These are phyloP conservation scores for Sinocyclocheilus anshuiensis DNA, from an alignment of 2,113 vertebrate species.

Conservation along the genomic window DNA sequence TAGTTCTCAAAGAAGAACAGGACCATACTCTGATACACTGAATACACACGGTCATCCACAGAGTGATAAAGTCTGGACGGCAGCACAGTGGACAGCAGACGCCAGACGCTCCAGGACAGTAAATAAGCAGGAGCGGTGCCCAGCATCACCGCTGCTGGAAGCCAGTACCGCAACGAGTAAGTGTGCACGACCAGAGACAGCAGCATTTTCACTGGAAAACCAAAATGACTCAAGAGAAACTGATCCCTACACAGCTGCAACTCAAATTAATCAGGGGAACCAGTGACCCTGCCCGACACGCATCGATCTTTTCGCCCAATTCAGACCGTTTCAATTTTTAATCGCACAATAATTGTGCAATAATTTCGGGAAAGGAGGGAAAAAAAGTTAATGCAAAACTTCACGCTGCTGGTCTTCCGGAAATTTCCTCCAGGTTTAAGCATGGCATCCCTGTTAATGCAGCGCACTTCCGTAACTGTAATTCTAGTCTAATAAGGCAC, in stretches of 20 bases:
- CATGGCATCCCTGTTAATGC: neutral
- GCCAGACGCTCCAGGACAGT: constrained; percentile 87
- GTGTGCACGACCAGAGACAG: constrained; percentile 93
- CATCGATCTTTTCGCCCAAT: neutral
- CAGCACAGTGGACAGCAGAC: constrained; percentile 82
- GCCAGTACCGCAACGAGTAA: constrained; percentile 91
- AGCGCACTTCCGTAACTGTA: neutral
- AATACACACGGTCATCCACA: constrained; percentile 90
- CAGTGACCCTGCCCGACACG: neutral
- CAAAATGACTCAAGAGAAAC: neutral
- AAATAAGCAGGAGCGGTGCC: constrained; percentile 93
- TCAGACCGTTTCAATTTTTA: neutral
- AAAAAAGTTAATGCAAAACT: neutral
- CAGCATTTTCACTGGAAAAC: constrained; percentile 79
- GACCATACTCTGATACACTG: constrained; percentile 95
- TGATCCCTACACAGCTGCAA: constrained; percentile 31
- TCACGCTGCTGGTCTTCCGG: neutral
- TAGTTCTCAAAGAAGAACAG: constrained; percentile 99
- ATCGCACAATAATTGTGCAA: neutral
- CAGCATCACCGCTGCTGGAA: constrained; percentile 89
- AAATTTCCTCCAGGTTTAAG: constrained; percentile 16
- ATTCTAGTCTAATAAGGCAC: neutral
- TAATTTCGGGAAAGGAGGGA: neutral
- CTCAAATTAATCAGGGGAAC: too few species aligned
- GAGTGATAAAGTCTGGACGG: constrained; percentile 85